These are phyloP conservation scores for Drosophila lini DNA, from an alignment of 1,140 invertebrate genomes.

Conservation along the genomic window DNA sequence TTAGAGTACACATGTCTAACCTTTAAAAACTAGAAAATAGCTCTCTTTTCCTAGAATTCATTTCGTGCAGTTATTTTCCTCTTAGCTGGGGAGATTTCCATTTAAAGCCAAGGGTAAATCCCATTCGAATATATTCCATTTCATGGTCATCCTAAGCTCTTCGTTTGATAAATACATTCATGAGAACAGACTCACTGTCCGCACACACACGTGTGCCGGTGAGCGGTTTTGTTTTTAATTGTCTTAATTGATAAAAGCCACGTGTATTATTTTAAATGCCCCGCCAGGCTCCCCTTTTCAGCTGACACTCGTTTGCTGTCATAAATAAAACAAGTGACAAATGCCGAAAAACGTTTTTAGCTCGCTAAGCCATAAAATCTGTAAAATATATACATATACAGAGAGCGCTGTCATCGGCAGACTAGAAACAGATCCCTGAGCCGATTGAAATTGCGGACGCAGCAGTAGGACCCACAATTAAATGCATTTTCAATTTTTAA, in stretches of 20 bases:
- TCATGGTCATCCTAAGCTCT: slow-evolving; percentile 1
- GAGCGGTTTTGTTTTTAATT: slow-evolving; percentile 46
- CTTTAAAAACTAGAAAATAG: not conserved
- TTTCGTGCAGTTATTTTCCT: not conserved
- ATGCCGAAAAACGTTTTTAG: slow-evolving; percentile 59
- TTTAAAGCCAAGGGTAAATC: slow-evolving; percentile 1
- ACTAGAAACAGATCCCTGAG: slow-evolving; percentile 15
- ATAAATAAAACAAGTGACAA: slow-evolving; percentile 61
- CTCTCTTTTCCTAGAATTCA: not conserved
- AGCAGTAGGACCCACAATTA: slow-evolving; percentile 33
- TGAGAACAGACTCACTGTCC: slow-evolving; percentile 2
- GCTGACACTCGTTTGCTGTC: slow-evolving; percentile 18
- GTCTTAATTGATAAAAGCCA: slow-evolving; percentile 62
- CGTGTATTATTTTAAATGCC: slow-evolving; percentile 49
- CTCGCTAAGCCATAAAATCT: slow-evolving; percentile 57
- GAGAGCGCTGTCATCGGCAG: slow-evolving; percentile 31
- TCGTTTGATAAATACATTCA: slow-evolving; percentile 25
- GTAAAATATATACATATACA: not conserved
- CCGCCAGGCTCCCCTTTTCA: not conserved
- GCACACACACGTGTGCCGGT: not conserved
- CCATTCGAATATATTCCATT: not conserved
- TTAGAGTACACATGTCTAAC: not conserved
- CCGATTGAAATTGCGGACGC: slow-evolving; percentile 15
- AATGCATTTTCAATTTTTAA: slow-evolving; percentile 61
- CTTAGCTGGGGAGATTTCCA: not conserved